phyloP scores from a whole-genome alignment of 2,888 invertebrate species.

The Periphyllus acericola region DNA sequence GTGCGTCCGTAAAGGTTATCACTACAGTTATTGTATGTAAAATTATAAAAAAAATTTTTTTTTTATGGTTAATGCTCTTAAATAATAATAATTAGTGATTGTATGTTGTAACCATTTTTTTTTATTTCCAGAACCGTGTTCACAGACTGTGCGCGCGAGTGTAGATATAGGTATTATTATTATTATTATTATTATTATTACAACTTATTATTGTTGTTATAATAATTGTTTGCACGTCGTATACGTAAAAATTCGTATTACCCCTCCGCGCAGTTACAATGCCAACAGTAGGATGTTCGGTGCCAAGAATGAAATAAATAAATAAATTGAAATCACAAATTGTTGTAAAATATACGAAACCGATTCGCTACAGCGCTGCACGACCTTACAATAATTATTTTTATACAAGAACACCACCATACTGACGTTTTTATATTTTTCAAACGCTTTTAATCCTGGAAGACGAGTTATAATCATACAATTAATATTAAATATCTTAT shows the following conservation, averaged over 20 bases:
- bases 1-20: too few relatives aligned
- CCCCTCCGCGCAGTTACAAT: not conserved
- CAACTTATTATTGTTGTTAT: too few relatives aligned
- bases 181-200: not conserved
- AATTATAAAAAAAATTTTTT: too few relatives aligned
- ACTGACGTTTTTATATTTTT: not conserved
- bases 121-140: not conserved
- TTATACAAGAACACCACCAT: too few relatives aligned
- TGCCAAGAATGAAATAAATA: not conserved
- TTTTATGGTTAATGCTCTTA: too few relatives aligned
- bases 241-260: not conserved
- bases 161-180: not conserved
- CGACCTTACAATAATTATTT: not conserved
- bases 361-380: not conserved
- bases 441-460: not conserved
- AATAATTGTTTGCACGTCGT: not conserved
- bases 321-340: not conserved
- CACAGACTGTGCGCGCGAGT: too few relatives aligned
- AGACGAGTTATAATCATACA: too few relatives aligned
- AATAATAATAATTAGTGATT: too few relatives aligned
- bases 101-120: not conserved
- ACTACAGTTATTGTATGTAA: too few relatives aligned
- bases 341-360: not conserved
- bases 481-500: too few relatives aligned
- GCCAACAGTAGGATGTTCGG: not conserved